These are phyloP conservation scores for Phaethornis superciliosus DNA, from an alignment of 2,113 vertebrate genomes.

Conservation along the genomic window DNA sequence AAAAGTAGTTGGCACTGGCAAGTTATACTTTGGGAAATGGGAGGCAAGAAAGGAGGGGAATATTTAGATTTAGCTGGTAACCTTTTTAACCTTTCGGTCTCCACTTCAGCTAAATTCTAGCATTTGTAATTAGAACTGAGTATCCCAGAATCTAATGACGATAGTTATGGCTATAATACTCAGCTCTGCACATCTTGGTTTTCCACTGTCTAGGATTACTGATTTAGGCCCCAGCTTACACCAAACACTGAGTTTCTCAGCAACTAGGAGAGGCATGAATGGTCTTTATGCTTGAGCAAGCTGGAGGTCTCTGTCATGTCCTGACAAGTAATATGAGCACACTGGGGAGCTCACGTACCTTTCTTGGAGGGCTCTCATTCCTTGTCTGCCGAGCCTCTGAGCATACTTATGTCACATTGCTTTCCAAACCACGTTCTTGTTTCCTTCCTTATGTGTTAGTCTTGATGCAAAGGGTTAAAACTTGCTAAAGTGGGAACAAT, in stretches of 20 bases:
- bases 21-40: neutral
- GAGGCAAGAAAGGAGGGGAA: neutral
- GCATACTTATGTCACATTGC: neutral
- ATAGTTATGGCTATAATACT: neutral
- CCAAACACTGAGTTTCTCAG: neutral
- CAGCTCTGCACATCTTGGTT: neutral
- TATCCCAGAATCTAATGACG: neutral
- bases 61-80: neutral
- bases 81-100: neutral
- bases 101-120: neutral
- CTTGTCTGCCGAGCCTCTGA: neutral
- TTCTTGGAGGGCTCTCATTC: neutral
- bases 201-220: neutral
- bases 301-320: neutral
- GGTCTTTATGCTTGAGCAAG: neutral
- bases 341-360: neutral
- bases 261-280: neutral
- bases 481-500: too few species aligned
- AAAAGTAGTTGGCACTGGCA: neutral
- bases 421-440: accelerated
- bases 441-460: neutral
- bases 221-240: neutral
- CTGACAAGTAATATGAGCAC: accelerated
- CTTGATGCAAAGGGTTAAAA: too few species aligned
- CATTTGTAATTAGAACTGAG: neutral